Conservation (phyloP, 2,797 vertebrate genomes). For the Nasua narica region DNA sequence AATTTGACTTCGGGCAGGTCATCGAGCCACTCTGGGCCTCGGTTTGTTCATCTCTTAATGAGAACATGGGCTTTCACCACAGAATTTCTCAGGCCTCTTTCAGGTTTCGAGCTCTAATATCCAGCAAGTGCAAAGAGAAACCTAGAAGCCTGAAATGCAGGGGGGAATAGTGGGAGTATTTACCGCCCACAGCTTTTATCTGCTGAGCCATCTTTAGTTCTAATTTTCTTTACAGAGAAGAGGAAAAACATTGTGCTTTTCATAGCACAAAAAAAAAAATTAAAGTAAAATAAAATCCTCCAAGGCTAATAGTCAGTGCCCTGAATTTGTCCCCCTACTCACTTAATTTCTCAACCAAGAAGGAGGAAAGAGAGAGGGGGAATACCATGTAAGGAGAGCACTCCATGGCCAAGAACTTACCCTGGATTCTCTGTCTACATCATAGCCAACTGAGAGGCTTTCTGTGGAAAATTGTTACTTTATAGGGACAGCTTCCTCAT, state of each 20-base stretch:
- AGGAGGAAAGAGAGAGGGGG: not conserved
- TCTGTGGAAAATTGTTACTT: not conserved
- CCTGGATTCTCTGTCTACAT: not conserved
- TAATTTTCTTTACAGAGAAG: constrained; percentile 73
- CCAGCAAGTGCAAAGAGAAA: constrained; percentile 59
- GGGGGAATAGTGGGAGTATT: constrained; percentile 65
- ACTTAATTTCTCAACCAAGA: constrained; percentile 32
- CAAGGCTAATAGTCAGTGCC: constrained; percentile 30
- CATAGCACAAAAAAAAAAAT: constrained; percentile 58
- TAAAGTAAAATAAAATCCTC: constrained; percentile 62
- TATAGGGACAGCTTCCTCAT: not conserved
- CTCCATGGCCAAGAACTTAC: not conserved
- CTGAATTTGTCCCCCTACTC: constrained; percentile 38
- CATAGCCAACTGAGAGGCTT: not conserved
- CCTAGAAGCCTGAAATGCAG: constrained; percentile 48
- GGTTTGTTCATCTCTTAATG: not conserved
- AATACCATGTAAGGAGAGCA: not conserved
- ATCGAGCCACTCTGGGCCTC: not conserved
- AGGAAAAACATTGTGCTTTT: constrained; percentile 70
- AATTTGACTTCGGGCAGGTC: not conserved
- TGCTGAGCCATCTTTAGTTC: constrained; percentile 65
- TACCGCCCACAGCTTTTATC: constrained; percentile 67
- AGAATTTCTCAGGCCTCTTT: not conserved
- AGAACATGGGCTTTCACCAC: not conserved
- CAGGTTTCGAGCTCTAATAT: constrained; percentile 37